These are phyloP conservation scores for Echinarachnius parma DNA, from an alignment of 53 echinoderm and acorn worm species.

Conservation along the genomic window DNA sequence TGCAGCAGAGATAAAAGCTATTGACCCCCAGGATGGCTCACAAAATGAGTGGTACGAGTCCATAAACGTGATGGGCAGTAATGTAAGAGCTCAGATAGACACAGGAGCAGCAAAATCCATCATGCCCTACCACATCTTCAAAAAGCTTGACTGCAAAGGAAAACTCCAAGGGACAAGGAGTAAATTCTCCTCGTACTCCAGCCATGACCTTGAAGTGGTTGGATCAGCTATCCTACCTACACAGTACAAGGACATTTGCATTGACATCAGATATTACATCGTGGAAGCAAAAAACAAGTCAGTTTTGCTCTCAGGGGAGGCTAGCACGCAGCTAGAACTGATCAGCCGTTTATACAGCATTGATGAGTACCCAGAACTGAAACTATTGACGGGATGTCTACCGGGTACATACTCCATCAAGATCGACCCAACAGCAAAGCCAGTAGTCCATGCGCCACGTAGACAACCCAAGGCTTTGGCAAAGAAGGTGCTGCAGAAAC, in stretches of 20 bases:
- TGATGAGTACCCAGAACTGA: slow-evolving; percentile 46
- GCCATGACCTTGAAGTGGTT: slow-evolving; percentile 48
- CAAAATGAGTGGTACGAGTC: slow-evolving; percentile 59
- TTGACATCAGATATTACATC: slow-evolving; percentile 50
- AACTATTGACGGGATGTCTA: slow-evolving; percentile 36
- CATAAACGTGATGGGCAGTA: slow-evolving; percentile 23
- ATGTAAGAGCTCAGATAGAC: slow-evolving; percentile 46
- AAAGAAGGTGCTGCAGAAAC: slow-evolving; percentile 32
- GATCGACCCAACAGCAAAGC: slow-evolving; percentile 56
- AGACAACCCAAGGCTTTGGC: slow-evolving; percentile 49
- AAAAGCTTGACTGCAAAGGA: neutral
- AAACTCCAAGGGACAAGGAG: slow-evolving; percentile 20
- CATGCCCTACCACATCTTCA: slow-evolving; percentile 48
- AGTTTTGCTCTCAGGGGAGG: slow-evolving; percentile 56
- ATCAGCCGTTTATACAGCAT: slow-evolving; percentile 50
- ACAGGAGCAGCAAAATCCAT: slow-evolving; percentile 60
- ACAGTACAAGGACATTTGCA: slow-evolving; percentile 43
- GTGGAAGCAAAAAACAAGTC: slow-evolving; percentile 39
- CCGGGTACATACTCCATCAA: slow-evolving; percentile 53
- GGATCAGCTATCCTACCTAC: slow-evolving; percentile 44
- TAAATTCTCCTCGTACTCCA: slow-evolving; percentile 55
- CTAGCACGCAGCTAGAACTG: slow-evolving; percentile 39
- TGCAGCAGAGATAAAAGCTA: neutral
- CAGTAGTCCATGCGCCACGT: slow-evolving; percentile 64
- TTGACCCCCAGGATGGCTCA: neutral